Base-by-base conservation (phyloP, 2,113 vertebrate genomes). In the Diglossa brunneiventris region DNA sequence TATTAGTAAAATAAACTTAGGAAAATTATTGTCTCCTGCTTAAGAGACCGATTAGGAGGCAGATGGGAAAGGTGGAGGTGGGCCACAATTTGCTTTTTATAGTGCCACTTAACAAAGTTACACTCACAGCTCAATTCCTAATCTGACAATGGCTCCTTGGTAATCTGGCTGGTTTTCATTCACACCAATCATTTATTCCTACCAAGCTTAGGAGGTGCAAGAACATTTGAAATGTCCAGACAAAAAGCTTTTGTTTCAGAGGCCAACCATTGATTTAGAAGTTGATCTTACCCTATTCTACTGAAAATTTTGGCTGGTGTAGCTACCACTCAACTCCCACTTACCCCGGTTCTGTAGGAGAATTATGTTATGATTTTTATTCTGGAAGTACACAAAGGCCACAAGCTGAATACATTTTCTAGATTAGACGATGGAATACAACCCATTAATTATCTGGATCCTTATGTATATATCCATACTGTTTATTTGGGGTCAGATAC, bases 401-500 rank as follows among this genome's bases (percentile, higher is more conserved):
- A 59, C 87, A 86, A 93, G 52, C 56, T 93, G 83, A 94, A 70
- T 46, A 78, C 28, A 9, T 52, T 93, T 97, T 92, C 80, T 82
- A 92, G 90, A 93, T 91, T 93, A 95, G 92, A 92, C 18, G 31
- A 83, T 37, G 79, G 83, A 90, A 83, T 53, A 78, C 56, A 90
- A 63, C 33, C 83, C 79, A 86, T 94, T 95, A 92, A 94, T 96
- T 96, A 90, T 78, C 68, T 47, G 31, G 55, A 80, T 92, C 75
- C 61, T 50, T 90, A 79, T 30, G 39, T 86, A 74, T 74, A 94
- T 87, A 83, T 81, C 81, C 41, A 81, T 92, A 78, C n/a, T 96
- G 82, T 90, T 95, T 92, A 96, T 92, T 94, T 94, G 41, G 83
- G 86, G 77, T 90, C 96, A 89, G 90, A 95, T 92, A 95, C 80